Base-by-base conservation (phyloP, 2,113 vertebrate genomes). In the Dromaius novaehollandiae region DNA sequence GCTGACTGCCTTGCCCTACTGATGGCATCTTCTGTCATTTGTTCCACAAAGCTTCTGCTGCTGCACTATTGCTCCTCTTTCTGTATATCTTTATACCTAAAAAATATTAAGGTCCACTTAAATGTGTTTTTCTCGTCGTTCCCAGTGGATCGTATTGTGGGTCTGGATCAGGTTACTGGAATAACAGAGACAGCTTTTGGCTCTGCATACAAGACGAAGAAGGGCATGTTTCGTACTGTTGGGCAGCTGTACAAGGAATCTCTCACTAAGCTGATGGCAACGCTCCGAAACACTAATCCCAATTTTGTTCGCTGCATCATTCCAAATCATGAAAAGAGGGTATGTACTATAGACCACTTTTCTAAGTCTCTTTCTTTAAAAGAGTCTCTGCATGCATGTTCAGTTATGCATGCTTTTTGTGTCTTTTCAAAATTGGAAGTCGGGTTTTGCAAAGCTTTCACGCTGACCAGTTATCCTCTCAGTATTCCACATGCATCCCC, bases 291-390 rank as follows among this genome's bases (percentile, higher is more conserved):
- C 98, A 99, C 99, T 85, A 99, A 99, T 97, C 99, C 99, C 38
- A 99, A 99, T 97, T 99, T 99, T 36, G 99, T 99, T 22, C 99
- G 99, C 95, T 99, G 99, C 98, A 99, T 99, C 98, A 99, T 99
- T 97, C 99, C 99, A 30, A 99, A 99, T 92, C 99, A 99, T 2
- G 99, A 99, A 93, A 99, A 99, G 97, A 98, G 99, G 97, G 99
- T 99, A 97, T 26, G 98, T 95, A 19, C 16, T 28, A 11, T 44
- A 13, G 25, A 7, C 24, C 8, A 0, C 28, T 50, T 15, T 61
- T 81, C 7, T 0, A 7, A 13, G 20, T 16, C 28, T 28, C 64
- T n/a, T 16, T 58, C 36, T 46, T 61, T 40, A 9, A 5, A 42
- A 8, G 24, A 68, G 17, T 11, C 6, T 63, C 55, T 2, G 7